A percentile compares a stretch with the other conserved stretches of the same genome.
Conservation (phyloP, 1,140 invertebrate genomes). For the Camponotus floridanus region DNA sequence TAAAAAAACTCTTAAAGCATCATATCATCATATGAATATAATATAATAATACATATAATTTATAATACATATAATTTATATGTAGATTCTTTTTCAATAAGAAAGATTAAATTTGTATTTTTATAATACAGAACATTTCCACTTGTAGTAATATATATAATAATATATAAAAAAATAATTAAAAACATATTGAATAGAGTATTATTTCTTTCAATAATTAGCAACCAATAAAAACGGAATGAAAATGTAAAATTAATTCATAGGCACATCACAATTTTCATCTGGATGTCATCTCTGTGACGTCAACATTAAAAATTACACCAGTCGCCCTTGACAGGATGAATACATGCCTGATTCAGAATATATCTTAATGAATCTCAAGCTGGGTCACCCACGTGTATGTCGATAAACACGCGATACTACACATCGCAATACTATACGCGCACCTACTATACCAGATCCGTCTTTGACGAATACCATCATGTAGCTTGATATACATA, state of each 20-base stretch:
- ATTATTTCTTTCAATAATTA: background rate
- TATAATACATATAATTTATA: no score
- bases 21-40: no score
- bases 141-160: background rate
- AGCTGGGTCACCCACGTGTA: conserved; percentile 31
- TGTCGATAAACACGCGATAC: conserved; percentile 8
- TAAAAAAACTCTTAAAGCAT: background rate
- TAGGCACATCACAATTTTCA: conserved; percentile 10
- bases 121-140: background rate
- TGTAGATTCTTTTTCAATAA: background rate
- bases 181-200: background rate
- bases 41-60: no score
- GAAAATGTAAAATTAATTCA: background rate
- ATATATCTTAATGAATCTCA: conserved; percentile 26
- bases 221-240: background rate
- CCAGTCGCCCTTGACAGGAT: conserved; percentile 13
- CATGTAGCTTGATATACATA: background rate
- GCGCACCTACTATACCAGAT: conserved; percentile 14
- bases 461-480: background rate
- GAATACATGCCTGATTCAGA: conserved; percentile 5
- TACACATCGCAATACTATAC: no score
- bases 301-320: conserved; percentile 40
- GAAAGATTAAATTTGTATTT: background rate
- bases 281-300: background rate
- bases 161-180: background rate